A percentile compares a stretch with the other conserved stretches of the same genome.
Conservation (phyloP, 2,113 vertebrate genomes). For the Semicossyphus pulcher region DNA sequence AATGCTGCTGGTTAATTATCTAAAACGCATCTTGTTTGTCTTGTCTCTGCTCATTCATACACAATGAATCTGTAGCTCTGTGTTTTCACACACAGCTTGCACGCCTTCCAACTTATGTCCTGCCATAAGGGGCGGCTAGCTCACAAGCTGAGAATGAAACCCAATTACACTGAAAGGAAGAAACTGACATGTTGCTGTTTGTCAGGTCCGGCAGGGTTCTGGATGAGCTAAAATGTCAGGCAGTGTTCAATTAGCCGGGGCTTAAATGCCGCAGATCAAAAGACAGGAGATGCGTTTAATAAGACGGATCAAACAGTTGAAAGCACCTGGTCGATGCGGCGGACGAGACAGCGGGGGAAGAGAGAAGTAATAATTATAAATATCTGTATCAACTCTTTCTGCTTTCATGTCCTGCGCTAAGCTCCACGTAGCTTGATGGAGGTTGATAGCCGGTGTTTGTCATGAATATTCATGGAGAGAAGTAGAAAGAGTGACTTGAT, state of each 20-base stretch:
- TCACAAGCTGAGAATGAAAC: conserved; percentile 24
- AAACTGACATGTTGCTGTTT: conserved; percentile 65
- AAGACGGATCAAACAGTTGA: conserved; percentile 56
- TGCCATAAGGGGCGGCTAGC: conserved; percentile 9
- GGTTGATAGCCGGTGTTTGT: conserved; percentile 19
- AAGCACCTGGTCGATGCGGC: conserved; percentile 49
- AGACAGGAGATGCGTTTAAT: conserved; percentile 55
- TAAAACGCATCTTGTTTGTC: conserved; percentile 34
- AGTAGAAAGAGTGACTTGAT: conserved; percentile 12
- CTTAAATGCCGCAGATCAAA: conserved; percentile 67
- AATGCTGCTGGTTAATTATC: conserved; percentile 56
- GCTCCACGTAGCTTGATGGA: background rate
- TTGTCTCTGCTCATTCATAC: conserved; percentile 39
- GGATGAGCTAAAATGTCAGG: conserved; percentile 67
- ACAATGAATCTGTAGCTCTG: conserved; percentile 36
- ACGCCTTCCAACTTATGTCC: background rate
- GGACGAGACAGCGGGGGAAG: background rate
- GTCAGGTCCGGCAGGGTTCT: conserved; percentile 50
- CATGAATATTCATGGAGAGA: conserved; percentile 43
- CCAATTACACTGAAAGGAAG: conserved; percentile 64
- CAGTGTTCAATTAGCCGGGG: conserved; percentile 67
- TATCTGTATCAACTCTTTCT: conserved; percentile 21
- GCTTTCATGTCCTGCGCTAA: conserved; percentile 38
- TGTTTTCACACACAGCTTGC: conserved; percentile 32
- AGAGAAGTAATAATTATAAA: conserved; percentile 41